A percentile compares a stretch with the other conserved stretches of the same genome.
Conservation (phyloP, 2,113 vertebrate genomes). For the Coreoperca whiteheadi region DNA sequence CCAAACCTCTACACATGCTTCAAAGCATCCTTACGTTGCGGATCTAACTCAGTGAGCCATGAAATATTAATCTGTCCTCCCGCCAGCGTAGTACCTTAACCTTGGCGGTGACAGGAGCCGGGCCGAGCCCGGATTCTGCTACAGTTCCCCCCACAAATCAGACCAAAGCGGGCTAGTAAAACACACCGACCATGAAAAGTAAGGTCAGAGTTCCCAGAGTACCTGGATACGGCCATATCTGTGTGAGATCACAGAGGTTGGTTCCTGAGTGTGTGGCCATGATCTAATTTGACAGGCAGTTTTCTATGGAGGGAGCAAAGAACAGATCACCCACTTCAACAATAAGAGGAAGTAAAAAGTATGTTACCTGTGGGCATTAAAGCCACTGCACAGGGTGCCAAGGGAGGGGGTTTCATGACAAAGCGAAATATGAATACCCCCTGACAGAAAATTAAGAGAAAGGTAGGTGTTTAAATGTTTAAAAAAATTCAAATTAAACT, state of each 20-base stretch:
- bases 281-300: constrained; percentile 29
- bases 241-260: not conserved
- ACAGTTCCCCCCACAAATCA: constrained; percentile 31
- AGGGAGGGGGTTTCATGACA: not conserved
- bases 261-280: not conserved
- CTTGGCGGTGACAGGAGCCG: constrained; percentile 22
- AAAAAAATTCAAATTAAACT: not conserved
- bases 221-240: not conserved
- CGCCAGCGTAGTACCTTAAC: constrained; percentile 22
- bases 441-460: not conserved
- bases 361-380: not conserved
- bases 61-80: constrained; percentile 27
- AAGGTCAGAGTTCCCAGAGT: constrained; percentile 24
- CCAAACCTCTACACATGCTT: not conserved
- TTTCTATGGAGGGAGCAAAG: not conserved
- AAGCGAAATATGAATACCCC: not conserved
- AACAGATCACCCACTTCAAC: not conserved
- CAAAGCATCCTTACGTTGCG: not conserved
- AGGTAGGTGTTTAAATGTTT: not conserved
- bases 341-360: not conserved
- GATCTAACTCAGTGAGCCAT: constrained; percentile 12
- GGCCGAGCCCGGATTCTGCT: not conserved
- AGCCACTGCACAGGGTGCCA: not conserved
- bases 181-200: constrained; percentile 25
- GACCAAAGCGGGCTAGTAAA: constrained; percentile 5